A percentile compares a stretch with the other conserved stretches of the same genome.
These are phyloP conservation scores for Elaphurus davidianus DNA, from an alignment of 2,113 vertebrate genomes.

Conservation along the genomic window DNA sequence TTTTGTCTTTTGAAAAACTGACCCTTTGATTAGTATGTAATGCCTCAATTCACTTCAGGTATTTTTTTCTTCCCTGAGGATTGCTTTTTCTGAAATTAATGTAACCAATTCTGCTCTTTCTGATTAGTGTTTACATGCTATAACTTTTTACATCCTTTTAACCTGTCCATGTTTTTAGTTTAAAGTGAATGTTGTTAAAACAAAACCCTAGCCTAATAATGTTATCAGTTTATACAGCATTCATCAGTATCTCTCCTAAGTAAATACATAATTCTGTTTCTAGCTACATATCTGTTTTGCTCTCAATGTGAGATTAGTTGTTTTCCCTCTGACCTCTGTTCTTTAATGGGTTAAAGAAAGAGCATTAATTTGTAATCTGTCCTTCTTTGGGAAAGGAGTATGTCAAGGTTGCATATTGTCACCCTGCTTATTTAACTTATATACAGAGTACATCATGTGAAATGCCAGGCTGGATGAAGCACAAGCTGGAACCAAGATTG, in stretches of 20 bases:
- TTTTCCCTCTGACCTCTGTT: not conserved
- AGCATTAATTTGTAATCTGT: not conserved
- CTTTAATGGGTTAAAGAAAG: not conserved
- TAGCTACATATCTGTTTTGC: not conserved
- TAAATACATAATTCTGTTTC: not conserved
- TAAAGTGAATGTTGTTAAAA: not conserved
- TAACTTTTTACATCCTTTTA: not conserved
- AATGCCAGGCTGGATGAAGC: not conserved
- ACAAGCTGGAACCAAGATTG: not conserved
- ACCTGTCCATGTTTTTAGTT: not conserved
- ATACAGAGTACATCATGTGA: not conserved
- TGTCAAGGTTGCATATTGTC: not conserved
- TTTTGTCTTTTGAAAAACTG: not conserved
- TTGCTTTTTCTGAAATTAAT: not conserved
- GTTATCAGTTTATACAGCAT: not conserved
- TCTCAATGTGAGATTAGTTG: not conserved
- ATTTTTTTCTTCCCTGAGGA: not conserved
- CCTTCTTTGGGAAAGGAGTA: not conserved
- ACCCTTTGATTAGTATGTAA: not conserved
- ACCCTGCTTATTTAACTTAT: not conserved
- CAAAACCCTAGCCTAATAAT: not conserved
- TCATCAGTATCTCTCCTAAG: not conserved
- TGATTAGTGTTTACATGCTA: not conserved
- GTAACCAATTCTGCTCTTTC: not conserved
- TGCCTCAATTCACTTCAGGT: not conserved